Conservation (phyloP, 2,888 invertebrate species). For the Electrophaes corylata region DNA sequence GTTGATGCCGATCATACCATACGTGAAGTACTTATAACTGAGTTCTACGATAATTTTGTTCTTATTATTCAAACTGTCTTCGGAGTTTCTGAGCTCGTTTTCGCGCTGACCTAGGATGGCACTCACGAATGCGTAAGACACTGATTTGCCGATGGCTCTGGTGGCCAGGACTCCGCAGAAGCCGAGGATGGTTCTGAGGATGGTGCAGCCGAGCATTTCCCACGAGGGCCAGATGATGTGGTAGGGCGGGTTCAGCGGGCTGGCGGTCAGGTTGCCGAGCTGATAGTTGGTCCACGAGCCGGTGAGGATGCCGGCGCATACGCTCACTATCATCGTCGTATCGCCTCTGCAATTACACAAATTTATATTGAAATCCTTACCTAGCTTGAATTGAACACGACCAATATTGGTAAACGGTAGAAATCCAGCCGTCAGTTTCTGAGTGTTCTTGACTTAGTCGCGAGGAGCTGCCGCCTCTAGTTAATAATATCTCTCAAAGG, state of each 20-base stretch:
- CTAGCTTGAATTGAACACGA: too few relatives aligned
- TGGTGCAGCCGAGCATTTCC: constrained; percentile 87
- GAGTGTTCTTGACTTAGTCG: too few relatives aligned
- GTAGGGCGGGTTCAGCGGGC: constrained; percentile 88
- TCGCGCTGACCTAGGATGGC: constrained; percentile 87
- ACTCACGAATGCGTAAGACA: constrained; percentile 88
- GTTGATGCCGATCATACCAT: constrained; percentile 91
- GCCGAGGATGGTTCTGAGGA: constrained; percentile 90
- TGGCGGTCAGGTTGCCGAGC: constrained; percentile 87
- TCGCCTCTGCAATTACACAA: constrained; percentile 87
- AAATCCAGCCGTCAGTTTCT: too few relatives aligned
- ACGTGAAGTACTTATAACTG: constrained; percentile 92
- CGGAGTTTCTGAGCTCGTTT: constrained; percentile 86
- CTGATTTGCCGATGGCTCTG: constrained; percentile 87
- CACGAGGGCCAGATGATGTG: constrained; percentile 91
- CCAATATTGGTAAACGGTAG: too few relatives aligned
- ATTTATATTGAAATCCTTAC: too few relatives aligned
- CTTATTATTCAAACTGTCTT: constrained; percentile 87
- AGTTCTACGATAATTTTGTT: constrained; percentile 91
- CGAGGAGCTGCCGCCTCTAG: too few relatives aligned
- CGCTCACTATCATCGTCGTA: constrained; percentile 94
- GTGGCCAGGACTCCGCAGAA: constrained; percentile 89
- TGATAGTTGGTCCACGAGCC: constrained; percentile 95
- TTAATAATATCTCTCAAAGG: too few relatives aligned
- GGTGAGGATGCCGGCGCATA: constrained; percentile 89